These are phyloP conservation scores for Lepidocyrtoides sp. DNA, from an alignment of 2,888 invertebrate species.

Conservation along the genomic window DNA sequence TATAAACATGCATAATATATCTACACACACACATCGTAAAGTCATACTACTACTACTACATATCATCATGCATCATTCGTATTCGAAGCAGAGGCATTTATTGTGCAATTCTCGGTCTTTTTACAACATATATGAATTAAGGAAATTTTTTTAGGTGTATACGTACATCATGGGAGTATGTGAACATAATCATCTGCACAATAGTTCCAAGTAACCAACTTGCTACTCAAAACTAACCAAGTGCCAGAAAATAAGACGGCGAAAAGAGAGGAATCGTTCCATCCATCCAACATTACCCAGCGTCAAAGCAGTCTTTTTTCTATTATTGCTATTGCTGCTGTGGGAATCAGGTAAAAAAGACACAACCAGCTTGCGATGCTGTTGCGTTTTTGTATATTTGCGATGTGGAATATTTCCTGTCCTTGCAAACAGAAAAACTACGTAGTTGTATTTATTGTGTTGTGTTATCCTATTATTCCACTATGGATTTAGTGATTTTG, in stretches of 20 bases:
- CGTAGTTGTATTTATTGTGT: constrained; percentile 37
- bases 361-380: constrained; percentile 34
- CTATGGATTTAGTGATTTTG: not conserved
- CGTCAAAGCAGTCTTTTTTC: not conserved
- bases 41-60: too few relatives aligned
- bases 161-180: constrained; percentile 14
- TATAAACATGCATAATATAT: not conserved
- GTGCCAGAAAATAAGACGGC: not conserved
- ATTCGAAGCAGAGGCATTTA: constrained; percentile 50
- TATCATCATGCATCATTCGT: constrained; percentile 58
- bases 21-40: not conserved
- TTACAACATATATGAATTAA: constrained; percentile 12
- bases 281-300: too few relatives aligned
- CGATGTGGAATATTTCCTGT: constrained; percentile 64
- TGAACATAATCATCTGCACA: constrained; percentile 1
- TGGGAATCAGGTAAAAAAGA: constrained; percentile 65
- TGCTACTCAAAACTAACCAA: constrained; percentile 5
- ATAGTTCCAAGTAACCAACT: not conserved
- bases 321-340: constrained; percentile 29
- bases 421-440: constrained; percentile 62
- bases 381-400: not conserved
- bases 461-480: too few relatives aligned
- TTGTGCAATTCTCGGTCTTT: constrained; percentile 63
- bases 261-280: not conserved
- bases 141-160: not conserved